phyloP scores from a whole-genome alignment of 2,113 vertebrate species.

The Megaceryle maxima region DNA sequence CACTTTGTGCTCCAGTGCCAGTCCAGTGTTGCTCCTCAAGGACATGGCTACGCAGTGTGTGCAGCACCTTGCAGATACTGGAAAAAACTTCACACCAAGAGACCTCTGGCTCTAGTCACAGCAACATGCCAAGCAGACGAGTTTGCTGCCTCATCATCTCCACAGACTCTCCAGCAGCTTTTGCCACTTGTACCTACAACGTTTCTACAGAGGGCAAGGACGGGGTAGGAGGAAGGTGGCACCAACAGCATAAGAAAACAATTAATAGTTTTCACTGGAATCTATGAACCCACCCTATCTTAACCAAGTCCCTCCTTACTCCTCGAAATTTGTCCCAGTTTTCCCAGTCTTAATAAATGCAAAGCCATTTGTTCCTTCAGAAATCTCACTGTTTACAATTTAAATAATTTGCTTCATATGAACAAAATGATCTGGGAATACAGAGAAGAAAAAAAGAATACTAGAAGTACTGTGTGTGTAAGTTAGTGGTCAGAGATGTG shows the following conservation, averaged over 20 bases:
- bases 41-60: fast-evolving
- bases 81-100: not conserved
- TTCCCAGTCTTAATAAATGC: not conserved
- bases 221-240: not conserved
- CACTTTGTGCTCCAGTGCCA: not conserved
- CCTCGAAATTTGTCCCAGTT: not conserved
- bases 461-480: not conserved
- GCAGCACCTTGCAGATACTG: not conserved
- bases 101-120: not conserved
- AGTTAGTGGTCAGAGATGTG: not conserved
- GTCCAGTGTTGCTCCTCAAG: not conserved
- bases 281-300: not conserved
- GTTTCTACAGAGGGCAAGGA: not conserved
- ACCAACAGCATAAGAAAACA: not conserved
- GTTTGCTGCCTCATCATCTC: not conserved
- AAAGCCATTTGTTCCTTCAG: not conserved
- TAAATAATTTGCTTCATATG: not conserved
- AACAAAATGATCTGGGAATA: not conserved
- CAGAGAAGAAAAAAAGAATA: not conserved
- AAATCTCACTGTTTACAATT: not conserved
- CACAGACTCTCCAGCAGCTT: not conserved
- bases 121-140: fast-evolving
- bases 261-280: not conserved
- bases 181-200: not conserved
- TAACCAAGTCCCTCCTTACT: not conserved